Conservation (phyloP, 2,113 vertebrate species). For the Alethe castanea region DNA sequence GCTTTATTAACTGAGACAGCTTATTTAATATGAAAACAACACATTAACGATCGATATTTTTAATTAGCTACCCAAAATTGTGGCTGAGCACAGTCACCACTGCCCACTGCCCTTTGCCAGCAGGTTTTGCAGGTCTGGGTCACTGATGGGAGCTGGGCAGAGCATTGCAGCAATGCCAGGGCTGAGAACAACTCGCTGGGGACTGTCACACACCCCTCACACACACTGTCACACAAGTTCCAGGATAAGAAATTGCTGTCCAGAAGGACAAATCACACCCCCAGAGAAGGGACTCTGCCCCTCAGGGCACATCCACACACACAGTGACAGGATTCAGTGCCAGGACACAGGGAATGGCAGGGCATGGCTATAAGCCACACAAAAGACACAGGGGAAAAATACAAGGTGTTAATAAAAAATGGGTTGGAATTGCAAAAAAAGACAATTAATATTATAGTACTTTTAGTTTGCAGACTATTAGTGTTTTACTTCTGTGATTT, state of each 20-base stretch:
- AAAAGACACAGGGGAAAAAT: no score
- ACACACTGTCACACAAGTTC: no score
- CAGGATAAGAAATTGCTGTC: accelerated
- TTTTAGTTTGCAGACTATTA: no score
- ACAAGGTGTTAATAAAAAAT: no score
- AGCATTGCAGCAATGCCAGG: accelerated
- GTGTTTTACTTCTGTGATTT: no score
- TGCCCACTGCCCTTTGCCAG: neutral
- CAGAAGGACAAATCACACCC: neutral
- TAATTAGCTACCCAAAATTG: neutral
- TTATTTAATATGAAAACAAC: neutral
- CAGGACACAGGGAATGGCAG: neutral
- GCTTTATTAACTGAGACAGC: neutral
- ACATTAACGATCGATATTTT: neutral
- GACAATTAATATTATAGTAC: no score
- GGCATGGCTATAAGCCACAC: neutral
- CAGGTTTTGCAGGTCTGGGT: neutral
- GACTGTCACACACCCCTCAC: accelerated
- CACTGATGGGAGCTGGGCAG: neutral
- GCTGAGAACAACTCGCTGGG: accelerated
- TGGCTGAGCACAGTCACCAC: neutral
- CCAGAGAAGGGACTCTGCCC: neutral
- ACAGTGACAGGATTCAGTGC: neutral
- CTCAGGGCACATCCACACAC: neutral
- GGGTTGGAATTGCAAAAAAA: no score